phyloP scores from a whole-genome alignment of 1,140 invertebrate genomes.

The Drosophila grimshawi region DNA sequence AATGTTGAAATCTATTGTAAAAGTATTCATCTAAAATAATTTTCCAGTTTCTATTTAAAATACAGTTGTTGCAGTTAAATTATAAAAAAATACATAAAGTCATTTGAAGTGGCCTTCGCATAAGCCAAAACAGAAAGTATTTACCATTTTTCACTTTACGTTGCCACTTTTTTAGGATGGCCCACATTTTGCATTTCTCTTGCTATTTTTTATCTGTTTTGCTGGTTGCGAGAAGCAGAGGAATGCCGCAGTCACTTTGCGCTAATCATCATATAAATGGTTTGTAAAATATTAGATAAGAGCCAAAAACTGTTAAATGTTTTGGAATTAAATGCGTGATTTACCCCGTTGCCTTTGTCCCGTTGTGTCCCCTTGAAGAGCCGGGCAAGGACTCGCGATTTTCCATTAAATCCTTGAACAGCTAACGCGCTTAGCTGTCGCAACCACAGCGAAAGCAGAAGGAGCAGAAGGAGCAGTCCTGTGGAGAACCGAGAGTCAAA shows the following conservation, averaged over 20 bases:
- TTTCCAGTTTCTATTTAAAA: neutral
- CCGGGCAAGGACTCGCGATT: slow-evolving; percentile 62
- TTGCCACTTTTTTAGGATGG: slow-evolving; percentile 4
- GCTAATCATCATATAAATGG: slow-evolving; percentile 83
- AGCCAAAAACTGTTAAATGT: slow-evolving; percentile 80
- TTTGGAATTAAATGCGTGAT: slow-evolving; percentile 83
- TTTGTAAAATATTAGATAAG: slow-evolving; percentile 83
- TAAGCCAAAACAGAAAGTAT: slow-evolving; percentile 27
- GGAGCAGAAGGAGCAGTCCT: slow-evolving; percentile 13
- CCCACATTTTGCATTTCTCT: neutral
- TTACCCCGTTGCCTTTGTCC: slow-evolving; percentile 64
- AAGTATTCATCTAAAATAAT: too few species aligned
- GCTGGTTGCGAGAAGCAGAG: neutral
- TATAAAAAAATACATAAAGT: slow-evolving; percentile 6
- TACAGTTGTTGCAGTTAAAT: neutral
- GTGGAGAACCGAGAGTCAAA: neutral
- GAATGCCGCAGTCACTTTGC: slow-evolving; percentile 54
- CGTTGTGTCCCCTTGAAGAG: slow-evolving; percentile 14
- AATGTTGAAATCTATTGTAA: too few species aligned
- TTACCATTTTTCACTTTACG: slow-evolving; percentile 32
- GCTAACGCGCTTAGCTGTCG: slow-evolving; percentile 77
- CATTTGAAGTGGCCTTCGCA: slow-evolving; percentile 1
- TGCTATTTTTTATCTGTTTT: neutral
- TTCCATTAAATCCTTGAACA: slow-evolving; percentile 81
- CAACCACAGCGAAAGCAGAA: slow-evolving; percentile 58